Evolutionary conservation across 1,140 invertebrate species (phyloP).

Genomic region (Diplogasteroides magnus): DNA sequence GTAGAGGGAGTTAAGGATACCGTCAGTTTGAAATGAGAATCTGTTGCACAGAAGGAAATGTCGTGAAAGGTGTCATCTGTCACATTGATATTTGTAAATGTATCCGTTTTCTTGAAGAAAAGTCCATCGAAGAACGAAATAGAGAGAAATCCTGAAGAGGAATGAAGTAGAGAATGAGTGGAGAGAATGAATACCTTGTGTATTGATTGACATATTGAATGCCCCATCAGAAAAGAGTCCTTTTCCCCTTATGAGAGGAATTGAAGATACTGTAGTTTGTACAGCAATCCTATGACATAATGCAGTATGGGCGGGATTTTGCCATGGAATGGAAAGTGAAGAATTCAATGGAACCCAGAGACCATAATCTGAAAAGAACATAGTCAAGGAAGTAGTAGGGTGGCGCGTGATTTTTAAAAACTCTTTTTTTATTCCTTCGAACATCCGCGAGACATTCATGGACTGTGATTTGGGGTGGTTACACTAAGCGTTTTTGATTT

Average conservation of each 20-base stretch:
- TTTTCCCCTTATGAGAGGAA: too few species aligned
- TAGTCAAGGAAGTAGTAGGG: conserved; percentile 4
- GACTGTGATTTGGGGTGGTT: neutral
- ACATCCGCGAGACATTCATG: neutral
- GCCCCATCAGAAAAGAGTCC: too few species aligned
- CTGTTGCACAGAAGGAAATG: conserved; percentile 41
- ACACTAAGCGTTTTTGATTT: neutral
- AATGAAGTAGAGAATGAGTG: neutral
- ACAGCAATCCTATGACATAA: conserved; percentile 51
- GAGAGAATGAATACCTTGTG: too few species aligned
- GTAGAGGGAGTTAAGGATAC: neutral
- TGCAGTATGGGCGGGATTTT: conserved; percentile 48
- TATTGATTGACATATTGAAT: neutral
- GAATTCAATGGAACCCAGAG: conserved; percentile 52
- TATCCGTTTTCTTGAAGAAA: conserved; percentile 45
- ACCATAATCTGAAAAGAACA: conserved; percentile 46
- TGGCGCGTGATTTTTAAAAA: too few species aligned
- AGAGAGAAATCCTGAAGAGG: conserved; percentile 30
- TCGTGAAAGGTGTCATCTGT: conserved; percentile 46
- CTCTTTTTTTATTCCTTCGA: too few species aligned
- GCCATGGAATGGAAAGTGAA: conserved; percentile 48
- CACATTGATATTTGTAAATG: conserved; percentile 31
- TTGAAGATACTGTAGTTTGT: too few species aligned
- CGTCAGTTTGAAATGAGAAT: conserved; percentile 25
- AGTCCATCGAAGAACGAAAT: conserved; percentile 51